Conservation (phyloP, 2,888 invertebrate genomes). For the Lysandra bellargus region DNA sequence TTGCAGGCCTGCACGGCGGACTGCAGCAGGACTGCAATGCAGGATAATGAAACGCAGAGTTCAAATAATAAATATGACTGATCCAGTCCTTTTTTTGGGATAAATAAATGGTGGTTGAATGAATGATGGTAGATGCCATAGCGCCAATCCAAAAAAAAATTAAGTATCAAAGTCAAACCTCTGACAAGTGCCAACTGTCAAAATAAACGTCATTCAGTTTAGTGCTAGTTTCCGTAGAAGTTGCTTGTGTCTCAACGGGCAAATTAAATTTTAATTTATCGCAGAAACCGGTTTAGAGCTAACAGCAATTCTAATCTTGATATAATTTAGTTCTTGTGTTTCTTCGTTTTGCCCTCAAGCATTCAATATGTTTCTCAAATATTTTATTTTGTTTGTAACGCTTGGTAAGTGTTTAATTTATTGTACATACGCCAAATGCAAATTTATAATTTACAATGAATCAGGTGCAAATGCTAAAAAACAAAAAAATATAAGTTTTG, state of each 20-base stretch:
- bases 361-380: constrained; percentile 42
- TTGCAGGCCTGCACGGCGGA: too few species aligned
- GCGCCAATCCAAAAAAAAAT: not conserved
- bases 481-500: not conserved
- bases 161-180: not conserved
- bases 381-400: constrained; percentile 42
- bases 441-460: constrained; percentile 4
- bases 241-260: not conserved
- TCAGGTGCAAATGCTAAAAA: not conserved
- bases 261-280: not conserved
- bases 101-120: too few species aligned
- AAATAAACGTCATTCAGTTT: not conserved
- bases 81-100: too few species aligned
- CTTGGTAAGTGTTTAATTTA: constrained; percentile 45
- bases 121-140: too few species aligned
- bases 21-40: too few species aligned
- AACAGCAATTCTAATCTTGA: not conserved
- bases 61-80: too few species aligned
- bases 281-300: constrained; percentile 18
- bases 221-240: not conserved
- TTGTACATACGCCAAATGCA: not conserved
- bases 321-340: not conserved
- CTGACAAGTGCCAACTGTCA: not conserved
- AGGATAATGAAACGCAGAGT: too few species aligned
- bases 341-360: not conserved